Evolutionary conservation across 2,888 invertebrate species (phyloP), one percentile per base, ranked within the genome.

Genomic region (Nomada flava): DNA sequence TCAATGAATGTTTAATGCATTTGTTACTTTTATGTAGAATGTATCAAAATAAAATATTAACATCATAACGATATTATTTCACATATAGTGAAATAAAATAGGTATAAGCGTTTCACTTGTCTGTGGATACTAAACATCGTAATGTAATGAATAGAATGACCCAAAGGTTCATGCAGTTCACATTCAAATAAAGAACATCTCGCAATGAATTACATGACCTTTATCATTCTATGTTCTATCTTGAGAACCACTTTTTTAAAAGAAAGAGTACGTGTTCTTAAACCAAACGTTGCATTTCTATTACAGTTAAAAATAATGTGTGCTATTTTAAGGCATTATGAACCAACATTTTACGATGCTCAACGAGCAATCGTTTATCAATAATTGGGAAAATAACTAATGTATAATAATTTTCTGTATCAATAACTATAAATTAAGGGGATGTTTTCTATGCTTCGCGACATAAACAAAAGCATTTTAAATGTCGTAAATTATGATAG

Each of bases 21-120:
- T 71, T 84, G 68, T 74, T 79, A 60, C 23, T 57, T 65, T 53
- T 63, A 60, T 77, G 76, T 79, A 79, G 62, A 75, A 52, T 72
- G 57, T 77, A 57, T 76, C 23, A 53, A 76, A 86, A 83, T 82
- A 85, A 82, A 82, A 75, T 53, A 36, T 82, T 70, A 11, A 77
- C 53, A 11, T 76, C 77, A 64, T 52, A 53, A 23, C n/a, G n/a
- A 62, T 26, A 67, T 26, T 23, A 57, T 71, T 68, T 50, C 63
- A 26, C 36, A n/a, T 11, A 53, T 11, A 53, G 29, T 79, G 44
- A 79, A 79, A 67, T 63, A 80, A 68, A 62, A 79, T 79, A 80
- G 68, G 10, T 70, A n/a, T 47, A 70, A 80, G 63, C 20, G 50
- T 62, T 53, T 71, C 20, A 52, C 44, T 64, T 64, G n/a, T 79